A percentile compares a stretch with the other conserved stretches of the same genome.
These are phyloP conservation scores for Andrena hattorfiana DNA, from an alignment of 2,888 invertebrate genomes.

Conservation along the genomic window DNA sequence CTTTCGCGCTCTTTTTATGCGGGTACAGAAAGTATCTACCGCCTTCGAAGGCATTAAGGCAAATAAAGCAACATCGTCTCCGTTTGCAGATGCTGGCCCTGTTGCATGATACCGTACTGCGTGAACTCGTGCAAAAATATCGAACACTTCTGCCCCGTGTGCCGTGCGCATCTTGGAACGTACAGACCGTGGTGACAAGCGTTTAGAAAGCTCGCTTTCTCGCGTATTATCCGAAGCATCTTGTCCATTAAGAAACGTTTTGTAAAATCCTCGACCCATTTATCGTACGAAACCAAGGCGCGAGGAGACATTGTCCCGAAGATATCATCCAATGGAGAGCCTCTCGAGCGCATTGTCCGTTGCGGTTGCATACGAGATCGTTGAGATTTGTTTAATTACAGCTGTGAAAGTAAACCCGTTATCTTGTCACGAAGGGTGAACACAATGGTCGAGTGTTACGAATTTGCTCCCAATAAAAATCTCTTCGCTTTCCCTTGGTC, in stretches of 20 bases:
- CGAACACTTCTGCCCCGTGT: constrained; percentile 87
- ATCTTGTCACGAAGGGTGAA: constrained; percentile 28
- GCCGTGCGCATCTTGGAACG: constrained; percentile 86
- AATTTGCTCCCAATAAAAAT: constrained; percentile 64
- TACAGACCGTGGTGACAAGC: constrained; percentile 75
- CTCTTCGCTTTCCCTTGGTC: constrained; percentile 70
- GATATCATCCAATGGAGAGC: neutral
- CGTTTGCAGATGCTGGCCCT: constrained; percentile 86
- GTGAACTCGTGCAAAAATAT: constrained; percentile 86
- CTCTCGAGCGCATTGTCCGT: neutral
- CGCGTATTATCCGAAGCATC: neutral
- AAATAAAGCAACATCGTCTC: constrained; percentile 14
- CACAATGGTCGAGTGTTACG: constrained; percentile 47
- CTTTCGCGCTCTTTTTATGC: constrained; percentile 65
- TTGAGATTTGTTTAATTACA: constrained; percentile 29
- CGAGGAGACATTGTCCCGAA: neutral
- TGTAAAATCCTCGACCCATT: neutral
- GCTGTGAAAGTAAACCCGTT: constrained; percentile 26
- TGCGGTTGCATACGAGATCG: neutral
- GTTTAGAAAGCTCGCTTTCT: constrained; percentile 50
- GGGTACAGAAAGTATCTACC: constrained; percentile 52
- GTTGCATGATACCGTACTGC: constrained; percentile 87
- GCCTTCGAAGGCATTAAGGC: neutral
- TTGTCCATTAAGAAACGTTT: constrained; percentile 1
- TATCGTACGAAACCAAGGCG: neutral